These are phyloP conservation scores for Drosophila repletoides DNA, from an alignment of 1,140 invertebrate species.

Conservation along the genomic window DNA sequence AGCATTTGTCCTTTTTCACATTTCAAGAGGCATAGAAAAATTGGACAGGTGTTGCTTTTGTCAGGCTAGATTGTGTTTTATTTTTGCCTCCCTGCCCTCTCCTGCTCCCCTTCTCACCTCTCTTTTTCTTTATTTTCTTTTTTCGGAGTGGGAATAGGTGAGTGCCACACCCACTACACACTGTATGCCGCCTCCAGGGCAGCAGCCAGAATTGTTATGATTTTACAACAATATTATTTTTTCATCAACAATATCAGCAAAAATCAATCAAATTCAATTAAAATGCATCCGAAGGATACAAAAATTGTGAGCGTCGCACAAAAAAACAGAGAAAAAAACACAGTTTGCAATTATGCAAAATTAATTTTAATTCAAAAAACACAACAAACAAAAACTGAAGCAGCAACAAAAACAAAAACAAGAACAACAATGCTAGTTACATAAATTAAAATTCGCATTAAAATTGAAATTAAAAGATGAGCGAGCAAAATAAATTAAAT, in stretches of 20 bases:
- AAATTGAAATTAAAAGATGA: slow-evolving; percentile 53
- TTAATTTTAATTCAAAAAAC: slow-evolving; percentile 52
- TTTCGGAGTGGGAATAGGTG: slow-evolving; percentile 16
- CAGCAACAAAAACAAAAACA: slow-evolving; percentile 10
- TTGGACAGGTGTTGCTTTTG: slow-evolving; percentile 44
- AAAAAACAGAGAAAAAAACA: slow-evolving; percentile 10
- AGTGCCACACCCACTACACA: neutral
- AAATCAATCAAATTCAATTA: slow-evolving; percentile 81
- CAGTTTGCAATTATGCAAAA: slow-evolving; percentile 54
- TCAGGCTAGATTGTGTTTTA: neutral
- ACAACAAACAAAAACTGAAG: slow-evolving; percentile 26
- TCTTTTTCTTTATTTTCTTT: too few species aligned
- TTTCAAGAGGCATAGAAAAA: slow-evolving; percentile 4
- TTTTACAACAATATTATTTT: slow-evolving; percentile 81
- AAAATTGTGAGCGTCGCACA: slow-evolving; percentile 32
- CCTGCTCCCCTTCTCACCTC: too few species aligned
- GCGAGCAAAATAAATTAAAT: slow-evolving; percentile 46
- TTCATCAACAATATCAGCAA: slow-evolving; percentile 75
- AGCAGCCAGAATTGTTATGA: slow-evolving; percentile 48
- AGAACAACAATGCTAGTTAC: slow-evolving; percentile 18
- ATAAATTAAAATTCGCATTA: slow-evolving; percentile 36
- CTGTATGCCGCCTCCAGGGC: neutral
- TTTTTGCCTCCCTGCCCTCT: too few species aligned
- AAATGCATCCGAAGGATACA: slow-evolving; percentile 53
- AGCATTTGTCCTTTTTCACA: neutral